Base-by-base conservation (phyloP, 2,888 invertebrate genomes). In the Drosophila yooni region DNA sequence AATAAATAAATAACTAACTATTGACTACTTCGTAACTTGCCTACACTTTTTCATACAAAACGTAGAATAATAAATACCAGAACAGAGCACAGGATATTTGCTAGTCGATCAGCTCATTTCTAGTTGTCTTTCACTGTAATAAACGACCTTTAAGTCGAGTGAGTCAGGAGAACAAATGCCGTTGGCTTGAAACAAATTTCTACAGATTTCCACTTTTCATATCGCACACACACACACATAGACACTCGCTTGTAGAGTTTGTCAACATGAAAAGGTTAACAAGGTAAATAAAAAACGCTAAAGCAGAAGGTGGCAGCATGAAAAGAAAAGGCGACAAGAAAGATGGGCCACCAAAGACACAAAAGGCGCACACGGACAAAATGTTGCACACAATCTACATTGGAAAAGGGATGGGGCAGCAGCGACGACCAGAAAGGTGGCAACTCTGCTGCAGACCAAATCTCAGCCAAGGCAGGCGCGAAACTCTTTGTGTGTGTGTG, bases 211-310 rank as follows among this genome's bases (percentile, higher is more conserved):
- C 84, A 61, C 71, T 70, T 67, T 80, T 78, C 71, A 79, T 74
- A 79, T 81, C 79, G 61, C 27, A 65, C 43, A 36, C 64, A 40
- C 43, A 57, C 54, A 31, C 18, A 67, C 43, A 63, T 34, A 65
- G 11, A 21, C 5, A 57, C 46, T 46, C 53, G 60, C 52, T 70
- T 57, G 65, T 66, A 59, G 79, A 86, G 87, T 88, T 83, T 81
- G 89, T 87, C 80, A 78, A 80, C 87, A 82, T 71, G 80, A 87
- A 87, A 87, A 86, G 82, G 85, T 84, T 87, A 85, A 89, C 84
- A 89, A 87, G 88, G 82, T 87, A 82, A 84, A 89, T 87, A 79
- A 84, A 83, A 75, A 80, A 78, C 67, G 76, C 52, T 38, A 63
- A 74, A 66, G 71, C 50, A 73, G 74, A 78, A 82, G 79, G 73